Conservation (phyloP, 2,888 invertebrate species). For the Macroteleia sp. region DNA sequence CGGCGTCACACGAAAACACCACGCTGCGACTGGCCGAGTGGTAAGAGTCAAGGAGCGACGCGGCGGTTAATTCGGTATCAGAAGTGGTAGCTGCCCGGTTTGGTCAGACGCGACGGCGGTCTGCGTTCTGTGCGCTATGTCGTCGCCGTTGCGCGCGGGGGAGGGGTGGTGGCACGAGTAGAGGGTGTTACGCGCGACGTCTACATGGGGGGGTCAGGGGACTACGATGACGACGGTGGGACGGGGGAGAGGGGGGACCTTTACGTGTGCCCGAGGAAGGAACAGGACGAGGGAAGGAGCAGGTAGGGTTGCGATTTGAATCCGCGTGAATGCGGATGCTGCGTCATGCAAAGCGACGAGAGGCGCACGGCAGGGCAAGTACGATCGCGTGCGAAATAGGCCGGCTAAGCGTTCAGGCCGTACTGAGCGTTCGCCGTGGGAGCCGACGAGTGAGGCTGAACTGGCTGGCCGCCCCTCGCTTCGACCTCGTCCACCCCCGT, state of each 20-base stretch:
- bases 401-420: conserved; percentile 83
- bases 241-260: conserved; percentile 6
- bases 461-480: conserved; percentile 70
- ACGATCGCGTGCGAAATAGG: conserved; percentile 76
- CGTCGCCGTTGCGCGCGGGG: conserved; percentile 23
- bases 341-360: conserved; percentile 48
- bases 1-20: conserved; percentile 16
- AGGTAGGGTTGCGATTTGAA: conserved; percentile 40
- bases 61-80: conserved; percentile 52
- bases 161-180: conserved; percentile 1
- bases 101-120: conserved; percentile 54
- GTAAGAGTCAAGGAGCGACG: conserved; percentile 30
- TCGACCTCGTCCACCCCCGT: conserved; percentile 65
- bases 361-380: conserved; percentile 16
- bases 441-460: conserved; percentile 71
- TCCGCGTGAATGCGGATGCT: conserved; percentile 58
- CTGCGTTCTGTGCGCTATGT: conserved; percentile 40
- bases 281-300: conserved; percentile 36
- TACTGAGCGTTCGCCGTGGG: conserved; percentile 77
- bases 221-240: conserved; percentile 23
- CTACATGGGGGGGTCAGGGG: conserved; percentile 29
- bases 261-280: conserved; percentile 23
- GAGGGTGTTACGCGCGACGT: conserved; percentile 1
- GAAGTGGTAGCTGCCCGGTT: conserved; percentile 59
- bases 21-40: conserved; percentile 39